Evolutionary conservation across 2,888 invertebrate species (phyloP).

Genomic region (Invenusta paracnida): DNA sequence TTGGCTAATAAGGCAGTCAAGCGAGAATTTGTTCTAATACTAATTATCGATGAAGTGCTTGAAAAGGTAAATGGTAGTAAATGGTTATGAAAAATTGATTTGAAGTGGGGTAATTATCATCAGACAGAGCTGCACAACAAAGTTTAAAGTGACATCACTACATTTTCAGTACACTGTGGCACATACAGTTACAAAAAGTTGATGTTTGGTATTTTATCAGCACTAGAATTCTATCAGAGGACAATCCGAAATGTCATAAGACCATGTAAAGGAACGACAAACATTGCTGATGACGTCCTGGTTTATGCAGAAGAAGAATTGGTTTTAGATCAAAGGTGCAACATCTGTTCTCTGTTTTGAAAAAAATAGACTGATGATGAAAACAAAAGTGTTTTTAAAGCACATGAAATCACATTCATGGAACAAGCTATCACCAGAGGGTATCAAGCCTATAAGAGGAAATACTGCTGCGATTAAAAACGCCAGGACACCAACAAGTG

Average conservation of each 20-base stretch:
- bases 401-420: conserved; percentile 42
- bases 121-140: background rate
- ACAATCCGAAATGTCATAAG: conserved; percentile 53
- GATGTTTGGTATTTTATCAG: conserved; percentile 52
- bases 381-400: conserved; percentile 47
- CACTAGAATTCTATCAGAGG: conserved; percentile 61
- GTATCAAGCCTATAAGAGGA: conserved; percentile 35
- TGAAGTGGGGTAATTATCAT: conserved; percentile 41
- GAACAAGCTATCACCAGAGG: conserved; percentile 40
- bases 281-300: conserved; percentile 58
- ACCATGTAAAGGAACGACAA: conserved; percentile 53
- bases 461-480: conserved; percentile 41
- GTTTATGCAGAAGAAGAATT: conserved; percentile 50
- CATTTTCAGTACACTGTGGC: conserved; percentile 4
- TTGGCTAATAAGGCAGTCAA: background rate
- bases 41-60: background rate
- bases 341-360: conserved; percentile 44
- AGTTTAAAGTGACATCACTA: background rate
- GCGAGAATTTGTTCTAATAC: background rate
- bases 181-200: conserved; percentile 46
- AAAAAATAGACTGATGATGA: conserved; percentile 46
- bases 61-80: conserved; percentile 9
- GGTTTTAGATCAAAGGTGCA: conserved; percentile 51
- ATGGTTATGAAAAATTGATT: conserved; percentile 46
- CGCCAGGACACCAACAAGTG: conserved; percentile 40